A percentile compares a stretch with the other conserved stretches of the same genome.
Conservation (phyloP, 2,113 vertebrate species). For the Osmerus mordax region DNA sequence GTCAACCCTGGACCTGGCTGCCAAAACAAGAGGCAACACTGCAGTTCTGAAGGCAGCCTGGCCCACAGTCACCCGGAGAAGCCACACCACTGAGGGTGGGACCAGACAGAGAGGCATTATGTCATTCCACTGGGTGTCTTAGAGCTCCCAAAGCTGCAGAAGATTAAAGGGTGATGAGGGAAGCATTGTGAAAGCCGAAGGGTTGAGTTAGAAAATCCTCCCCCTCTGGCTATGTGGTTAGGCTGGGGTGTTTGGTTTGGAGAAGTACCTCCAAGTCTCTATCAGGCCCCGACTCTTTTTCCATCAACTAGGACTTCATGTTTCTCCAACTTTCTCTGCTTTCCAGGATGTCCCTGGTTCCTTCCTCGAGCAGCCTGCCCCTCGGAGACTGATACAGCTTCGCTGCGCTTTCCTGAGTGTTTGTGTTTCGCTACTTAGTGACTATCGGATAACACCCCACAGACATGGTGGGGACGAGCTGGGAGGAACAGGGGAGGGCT, state of each 20-base stretch:
- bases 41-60: constrained; percentile 41
- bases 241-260: background rate
- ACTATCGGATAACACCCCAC: constrained; percentile 63
- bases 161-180: constrained; percentile 5
- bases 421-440: constrained; percentile 57
- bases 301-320: constrained; percentile 3
- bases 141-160: constrained; percentile 22
- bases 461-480: constrained; percentile 26
- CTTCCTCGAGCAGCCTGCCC: constrained; percentile 12
- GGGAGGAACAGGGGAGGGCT: constrained; percentile 3
- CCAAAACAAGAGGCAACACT: constrained; percentile 51
- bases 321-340: constrained; percentile 24
- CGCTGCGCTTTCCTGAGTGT: constrained; percentile 23
- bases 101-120: constrained; percentile 23
- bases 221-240: background rate
- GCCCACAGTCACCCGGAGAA: constrained; percentile 32
- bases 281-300: constrained; percentile 21
- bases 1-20: constrained; percentile 40
- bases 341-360: constrained; percentile 38
- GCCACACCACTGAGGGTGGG: constrained; percentile 32
- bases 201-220: constrained; percentile 2
- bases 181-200: constrained; percentile 8
- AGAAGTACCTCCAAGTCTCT: background rate
- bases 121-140: constrained; percentile 38
- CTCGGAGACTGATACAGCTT: constrained; percentile 18